Conservation (phyloP, 2,113 vertebrate species). For the Procapra przewalskii region DNA sequence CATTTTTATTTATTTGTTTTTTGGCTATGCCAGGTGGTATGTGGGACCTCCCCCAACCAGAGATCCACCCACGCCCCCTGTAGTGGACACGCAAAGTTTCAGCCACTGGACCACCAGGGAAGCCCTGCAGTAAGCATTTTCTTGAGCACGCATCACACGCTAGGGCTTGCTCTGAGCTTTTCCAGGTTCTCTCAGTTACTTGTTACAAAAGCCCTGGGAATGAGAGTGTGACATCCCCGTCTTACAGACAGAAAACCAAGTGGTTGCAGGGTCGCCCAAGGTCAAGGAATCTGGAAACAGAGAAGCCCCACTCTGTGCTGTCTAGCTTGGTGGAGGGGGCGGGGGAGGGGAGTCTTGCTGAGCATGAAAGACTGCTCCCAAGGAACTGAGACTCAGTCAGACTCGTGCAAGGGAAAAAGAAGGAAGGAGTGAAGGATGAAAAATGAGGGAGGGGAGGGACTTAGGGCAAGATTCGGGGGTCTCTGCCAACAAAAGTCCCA, state of each 20-base stretch:
- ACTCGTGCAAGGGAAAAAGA: background rate
- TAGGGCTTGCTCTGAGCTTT: background rate
- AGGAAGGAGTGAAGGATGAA: background rate
- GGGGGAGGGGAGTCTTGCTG: background rate
- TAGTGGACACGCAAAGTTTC: background rate
- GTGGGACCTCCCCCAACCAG: background rate
- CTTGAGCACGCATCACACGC: accelerated
- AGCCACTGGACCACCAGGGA: background rate
- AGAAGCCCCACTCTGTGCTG: background rate
- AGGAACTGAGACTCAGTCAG: background rate
- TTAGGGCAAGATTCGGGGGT: background rate
- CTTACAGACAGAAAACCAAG: background rate
- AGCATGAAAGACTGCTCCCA: background rate
- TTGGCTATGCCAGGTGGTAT: background rate
- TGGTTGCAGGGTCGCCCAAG: background rate
- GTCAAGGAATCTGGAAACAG: background rate
- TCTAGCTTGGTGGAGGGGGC: background rate
- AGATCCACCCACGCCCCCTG: background rate
- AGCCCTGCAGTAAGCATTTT: background rate
- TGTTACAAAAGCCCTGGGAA: background rate
- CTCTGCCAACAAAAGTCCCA: background rate
- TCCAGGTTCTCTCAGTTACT: background rate
- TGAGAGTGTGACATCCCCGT: background rate
- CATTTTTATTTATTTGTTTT: background rate
- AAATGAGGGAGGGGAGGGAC: background rate